A percentile compares a stretch with the other conserved stretches of the same genome.
Evolutionary conservation across 2,888 invertebrate species (phyloP).

Genomic region (Coleophora flavipennella): DNA sequence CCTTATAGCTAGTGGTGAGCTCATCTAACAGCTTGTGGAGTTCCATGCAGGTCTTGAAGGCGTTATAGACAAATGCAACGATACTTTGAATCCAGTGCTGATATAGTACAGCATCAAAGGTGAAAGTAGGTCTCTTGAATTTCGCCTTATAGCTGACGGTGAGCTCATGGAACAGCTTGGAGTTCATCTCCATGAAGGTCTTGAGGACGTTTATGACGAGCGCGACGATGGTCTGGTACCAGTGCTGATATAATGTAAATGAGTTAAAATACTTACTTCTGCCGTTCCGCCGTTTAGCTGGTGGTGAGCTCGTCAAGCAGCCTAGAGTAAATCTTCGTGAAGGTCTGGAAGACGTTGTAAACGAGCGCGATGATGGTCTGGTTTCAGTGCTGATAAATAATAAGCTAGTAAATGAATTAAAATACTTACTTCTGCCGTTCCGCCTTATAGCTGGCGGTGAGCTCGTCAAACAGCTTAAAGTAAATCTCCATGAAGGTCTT

Average conservation of each 20-base stretch:
- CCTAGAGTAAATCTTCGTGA: slow-evolving; percentile 99
- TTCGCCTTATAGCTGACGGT: slow-evolving; percentile 99
- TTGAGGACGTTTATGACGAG: slow-evolving; percentile 99
- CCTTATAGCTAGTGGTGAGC: slow-evolving; percentile 98
- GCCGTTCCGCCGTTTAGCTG: slow-evolving; percentile 98
- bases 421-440: slow-evolving; percentile 99
- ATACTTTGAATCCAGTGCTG: slow-evolving; percentile 99
- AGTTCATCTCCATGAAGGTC: slow-evolving; percentile 99
- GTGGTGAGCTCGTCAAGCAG: slow-evolving; percentile 99
- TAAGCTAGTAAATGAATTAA: too few relatives aligned
- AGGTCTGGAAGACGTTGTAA: slow-evolving; percentile 99
- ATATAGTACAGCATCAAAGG: too few relatives aligned
- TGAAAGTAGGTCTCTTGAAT: too few relatives aligned
- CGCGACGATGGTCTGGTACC: slow-evolving; percentile 99
- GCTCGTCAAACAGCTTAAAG: slow-evolving; percentile 98
- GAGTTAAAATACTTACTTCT: slow-evolving; percentile 97
- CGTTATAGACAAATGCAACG: slow-evolving; percentile 99
- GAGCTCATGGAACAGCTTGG: slow-evolving; percentile 98
- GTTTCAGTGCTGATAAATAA: slow-evolving; percentile 99
- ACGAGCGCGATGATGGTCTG: slow-evolving; percentile 99
- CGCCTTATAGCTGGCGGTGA: slow-evolving; percentile 98
- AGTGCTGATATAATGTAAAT: too few relatives aligned
- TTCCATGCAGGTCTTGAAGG: slow-evolving; percentile 99
- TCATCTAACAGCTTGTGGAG: slow-evolving; percentile 99
- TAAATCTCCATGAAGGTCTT: slow-evolving; percentile 99